Evolutionary conservation across 2,113 vertebrate genomes (phyloP), one percentile per base, ranked within the genome.

Genomic region (Delphinapterus leucas): DNA sequence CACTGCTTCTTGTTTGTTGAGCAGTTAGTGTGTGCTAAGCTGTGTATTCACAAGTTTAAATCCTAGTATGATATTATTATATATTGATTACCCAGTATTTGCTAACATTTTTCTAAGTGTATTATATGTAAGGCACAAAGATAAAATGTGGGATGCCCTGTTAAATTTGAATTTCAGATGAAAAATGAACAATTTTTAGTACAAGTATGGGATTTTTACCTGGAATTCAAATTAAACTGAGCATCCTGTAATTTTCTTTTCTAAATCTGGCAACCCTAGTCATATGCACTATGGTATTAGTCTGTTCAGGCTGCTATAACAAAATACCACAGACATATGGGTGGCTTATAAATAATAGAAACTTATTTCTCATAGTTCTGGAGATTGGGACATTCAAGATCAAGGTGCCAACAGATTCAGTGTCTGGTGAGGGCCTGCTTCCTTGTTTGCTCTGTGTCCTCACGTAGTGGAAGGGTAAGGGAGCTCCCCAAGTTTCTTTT

Each of bases 191-290:
- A 55, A 36, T 79, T 80, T 88, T 84, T 94, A 74, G 11, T 53
- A 13, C 61, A 58, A 28, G 14, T 41, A 49, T 80, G 49, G 13
- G 3, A 68, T 15, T 79, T 44, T 89, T 38, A 63, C 70, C 33
- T 97, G 20, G 36, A 88, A 94, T 92, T 95, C 38, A 93, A 83
- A 82, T 96, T 85, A 86, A 67, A 74, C 53, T 38, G 41, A 55
- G 8, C 15, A 36, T 82, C 21, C 38, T 92, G 6, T 38, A 79
- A 65, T 87, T 95, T 90, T 91, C 55, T 87, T 81, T 89, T 63
- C 60, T 83, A 47, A 71, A 85, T 38, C 17, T 67, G 25, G 15
- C 15, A 84, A 3, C 5, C 5, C 6, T 71, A 81, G 41, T 71
- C 88, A 68, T 25, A 36, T 14, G 47, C 10, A 26, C 76, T 82